Evolutionary conservation across 2,797 vertebrate species (phyloP), one percentile per base, ranked within the genome.

Genomic region (Carapus acus): DNA sequence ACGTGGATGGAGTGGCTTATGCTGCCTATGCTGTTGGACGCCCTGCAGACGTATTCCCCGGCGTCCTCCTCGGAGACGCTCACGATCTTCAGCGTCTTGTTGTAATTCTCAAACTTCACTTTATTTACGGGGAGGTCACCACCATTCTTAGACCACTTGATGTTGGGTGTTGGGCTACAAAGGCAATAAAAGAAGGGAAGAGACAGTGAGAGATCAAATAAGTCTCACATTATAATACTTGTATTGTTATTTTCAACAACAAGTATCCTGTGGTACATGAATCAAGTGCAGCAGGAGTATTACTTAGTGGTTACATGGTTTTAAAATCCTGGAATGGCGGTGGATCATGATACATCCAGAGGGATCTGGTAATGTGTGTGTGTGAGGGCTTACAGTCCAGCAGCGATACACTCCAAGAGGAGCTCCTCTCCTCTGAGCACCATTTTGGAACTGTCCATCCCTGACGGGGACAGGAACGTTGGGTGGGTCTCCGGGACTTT

Each of bases 131-230:
- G 91, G 27, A 99, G 87, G 19, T 97, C 94, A 0, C 90, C 94
- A 0, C 96, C 96, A 67, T 92, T 96, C 86, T 98, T 99, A 76
- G 90, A 92, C 96, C 96, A 99, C n/a, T 88, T 90, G 46, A 98
- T 92, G 49, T 87, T 84, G 2, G 96, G 96, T 0, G 89, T 90
- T 0, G 89, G 89, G 9, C 89, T 90, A 63, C 2, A 22, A 6
- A 3, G 14, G 11, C 17, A 27, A 36, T 36, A 15, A 36, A n/a
- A n/a, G n/a, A n/a, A n/a, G n/a, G n/a, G n/a, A n/a, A n/a, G n/a
- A n/a, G n/a, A n/a, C n/a, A n/a, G n/a, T n/a, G n/a, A n/a, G n/a
- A n/a, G n/a, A n/a, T n/a, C n/a, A n/a, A n/a, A n/a, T n/a, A n/a
- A n/a, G 31, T 9, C 31, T 33, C 9, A 33, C 14, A 11, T 4